A percentile compares a stretch with the other conserved stretches of the same genome.
Evolutionary conservation across 2,113 vertebrate genomes (phyloP).

Genomic region (Sciurus niger): DNA sequence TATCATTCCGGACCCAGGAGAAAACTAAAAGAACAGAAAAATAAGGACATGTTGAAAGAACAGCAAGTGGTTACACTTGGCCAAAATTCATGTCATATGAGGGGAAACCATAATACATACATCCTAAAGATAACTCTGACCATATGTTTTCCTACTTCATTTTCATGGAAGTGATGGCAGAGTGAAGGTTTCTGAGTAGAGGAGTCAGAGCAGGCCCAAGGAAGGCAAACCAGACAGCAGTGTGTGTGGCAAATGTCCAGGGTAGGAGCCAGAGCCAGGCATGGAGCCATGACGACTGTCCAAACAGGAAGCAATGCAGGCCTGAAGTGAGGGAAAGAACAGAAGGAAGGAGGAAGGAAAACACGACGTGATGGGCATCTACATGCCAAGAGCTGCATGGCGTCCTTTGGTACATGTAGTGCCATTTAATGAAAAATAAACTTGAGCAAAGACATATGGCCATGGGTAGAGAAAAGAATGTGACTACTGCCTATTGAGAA

Average conservation of each 20-base stretch:
- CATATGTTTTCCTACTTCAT: background rate
- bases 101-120: background rate
- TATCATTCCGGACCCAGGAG: background rate
- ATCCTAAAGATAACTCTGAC: background rate
- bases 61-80: background rate
- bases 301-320: background rate
- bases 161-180: constrained; percentile 21
- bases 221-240: background rate
- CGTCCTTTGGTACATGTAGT: background rate
- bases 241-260: background rate
- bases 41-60: background rate
- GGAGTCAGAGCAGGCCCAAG: background rate
- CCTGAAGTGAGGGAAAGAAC: background rate
- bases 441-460: background rate
- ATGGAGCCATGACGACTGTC: background rate
- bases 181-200: background rate
- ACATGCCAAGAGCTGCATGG: background rate
- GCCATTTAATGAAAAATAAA: constrained; percentile 6
- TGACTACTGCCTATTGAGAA: background rate
- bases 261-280: background rate
- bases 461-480: background rate
- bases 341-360: background rate
- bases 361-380: background rate
- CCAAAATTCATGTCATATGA: background rate
- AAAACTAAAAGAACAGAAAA: background rate